Percentiles rank a stretch among this genome's conserved stretches.
These are phyloP conservation scores for Percopsis omiscomaycus DNA, from an alignment of 2,797 vertebrate genomes.

Conservation along the genomic window DNA sequence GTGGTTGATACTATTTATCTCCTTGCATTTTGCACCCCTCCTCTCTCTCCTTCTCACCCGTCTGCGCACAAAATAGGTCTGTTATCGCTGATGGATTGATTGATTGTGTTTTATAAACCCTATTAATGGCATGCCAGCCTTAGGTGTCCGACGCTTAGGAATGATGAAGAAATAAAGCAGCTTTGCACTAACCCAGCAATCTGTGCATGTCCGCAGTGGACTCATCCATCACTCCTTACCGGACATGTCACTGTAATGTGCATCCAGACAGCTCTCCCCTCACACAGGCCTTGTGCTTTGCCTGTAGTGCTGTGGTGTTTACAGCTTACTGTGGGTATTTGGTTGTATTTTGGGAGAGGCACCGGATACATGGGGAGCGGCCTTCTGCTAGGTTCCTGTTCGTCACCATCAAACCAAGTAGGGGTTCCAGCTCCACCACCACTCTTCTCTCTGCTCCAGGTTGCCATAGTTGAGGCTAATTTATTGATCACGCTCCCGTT, in stretches of 20 bases:
- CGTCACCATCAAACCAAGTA: too few species aligned
- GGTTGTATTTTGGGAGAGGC: too few species aligned
- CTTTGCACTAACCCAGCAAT: conserved; percentile 42
- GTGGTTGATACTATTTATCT: not conserved
- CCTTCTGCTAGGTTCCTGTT: too few species aligned
- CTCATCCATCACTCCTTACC: conserved; percentile 62
- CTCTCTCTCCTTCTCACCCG: conserved; percentile 11
- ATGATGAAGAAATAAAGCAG: conserved; percentile 30
- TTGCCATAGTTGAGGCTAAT: too few species aligned
- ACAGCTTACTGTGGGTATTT: too few species aligned
- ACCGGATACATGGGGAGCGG: too few species aligned
- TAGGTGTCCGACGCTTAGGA: conserved; percentile 20
- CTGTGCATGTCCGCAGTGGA: conserved; percentile 48
- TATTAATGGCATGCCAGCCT: not conserved
- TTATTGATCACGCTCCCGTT: too few species aligned
- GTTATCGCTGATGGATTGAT: not conserved
- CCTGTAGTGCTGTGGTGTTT: too few species aligned
- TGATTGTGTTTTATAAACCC: not conserved
- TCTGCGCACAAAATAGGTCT: not conserved
- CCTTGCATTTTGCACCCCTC: not conserved
- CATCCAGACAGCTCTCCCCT: too few species aligned
- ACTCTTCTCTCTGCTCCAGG: too few species aligned
- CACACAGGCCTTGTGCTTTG: too few species aligned
- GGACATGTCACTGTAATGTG: conserved; percentile 38
- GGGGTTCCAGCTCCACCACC: too few species aligned